Conservation (phyloP, 2,113 vertebrate species). For the human (Homo sapiens) region DNA sequence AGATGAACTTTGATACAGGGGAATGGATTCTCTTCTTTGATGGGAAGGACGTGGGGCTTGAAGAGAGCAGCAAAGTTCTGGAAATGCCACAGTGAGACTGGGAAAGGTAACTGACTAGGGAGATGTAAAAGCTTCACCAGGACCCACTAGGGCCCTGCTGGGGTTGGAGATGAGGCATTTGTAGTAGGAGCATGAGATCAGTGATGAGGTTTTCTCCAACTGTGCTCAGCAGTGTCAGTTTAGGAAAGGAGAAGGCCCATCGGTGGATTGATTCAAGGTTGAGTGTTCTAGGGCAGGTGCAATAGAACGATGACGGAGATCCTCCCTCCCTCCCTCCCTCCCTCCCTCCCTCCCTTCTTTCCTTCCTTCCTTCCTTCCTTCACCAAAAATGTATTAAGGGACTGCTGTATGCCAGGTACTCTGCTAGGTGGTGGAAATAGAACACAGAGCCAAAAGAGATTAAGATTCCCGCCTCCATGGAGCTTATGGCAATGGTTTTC, state of each 20-base stretch:
- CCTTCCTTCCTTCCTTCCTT: too few species aligned
- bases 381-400: neutral
- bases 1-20: neutral
- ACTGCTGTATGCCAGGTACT: neutral
- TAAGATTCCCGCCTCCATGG: neutral
- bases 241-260: neutral
- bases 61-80: neutral
- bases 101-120: neutral
- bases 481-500: neutral
- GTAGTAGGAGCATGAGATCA: neutral
- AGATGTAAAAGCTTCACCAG: neutral
- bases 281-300: neutral
- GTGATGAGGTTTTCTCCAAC: neutral
- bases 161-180: neutral
- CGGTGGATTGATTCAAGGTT: neutral
- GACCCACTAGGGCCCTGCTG: neutral
- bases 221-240: neutral
- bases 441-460: neutral
- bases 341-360: too few species aligned
- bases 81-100: neutral
- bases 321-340: fast-evolving
- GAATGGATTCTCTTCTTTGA: neutral
- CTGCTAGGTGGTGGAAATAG: too few species aligned
- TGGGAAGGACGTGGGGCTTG: neutral
- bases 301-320: neutral